These are phyloP conservation scores for Casuarius casuarius DNA, from an alignment of 2,113 vertebrate genomes.

Conservation along the genomic window DNA sequence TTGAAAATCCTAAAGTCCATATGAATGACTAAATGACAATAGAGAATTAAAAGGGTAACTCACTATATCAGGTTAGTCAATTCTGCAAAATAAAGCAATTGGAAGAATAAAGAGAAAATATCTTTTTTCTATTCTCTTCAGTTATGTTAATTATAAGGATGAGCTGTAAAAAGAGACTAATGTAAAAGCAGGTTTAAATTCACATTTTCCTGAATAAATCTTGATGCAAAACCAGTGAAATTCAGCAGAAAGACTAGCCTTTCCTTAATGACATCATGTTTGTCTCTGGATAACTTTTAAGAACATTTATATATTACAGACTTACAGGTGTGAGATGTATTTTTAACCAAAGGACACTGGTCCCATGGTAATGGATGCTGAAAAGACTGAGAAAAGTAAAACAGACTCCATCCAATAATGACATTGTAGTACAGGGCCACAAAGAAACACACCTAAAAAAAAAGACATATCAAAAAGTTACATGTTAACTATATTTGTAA, in stretches of 20 bases:
- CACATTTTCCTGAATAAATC: neutral
- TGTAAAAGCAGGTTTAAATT: neutral
- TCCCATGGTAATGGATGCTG: constrained; percentile 96
- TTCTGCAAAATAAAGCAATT: neutral
- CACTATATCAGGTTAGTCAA: neutral
- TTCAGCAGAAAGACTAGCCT: neutral
- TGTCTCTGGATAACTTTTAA: neutral
- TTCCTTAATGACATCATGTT: neutral
- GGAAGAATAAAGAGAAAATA: neutral
- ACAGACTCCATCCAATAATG: constrained; percentile 97
- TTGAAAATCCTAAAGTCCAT: neutral
- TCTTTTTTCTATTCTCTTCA: neutral
- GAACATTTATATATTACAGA: neutral
- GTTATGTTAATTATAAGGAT: neutral
- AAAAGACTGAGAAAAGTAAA: constrained; percentile 99
- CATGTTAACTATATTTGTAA: neutral
- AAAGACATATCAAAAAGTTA: neutral
- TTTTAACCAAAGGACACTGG: constrained; percentile 94
- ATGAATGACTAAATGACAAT: neutral
- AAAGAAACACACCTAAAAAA: constrained; percentile 91
- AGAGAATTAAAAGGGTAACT: neutral
- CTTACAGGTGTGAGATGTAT: constrained; percentile 89
- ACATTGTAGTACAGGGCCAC: constrained; percentile 99
- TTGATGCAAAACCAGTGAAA: neutral
- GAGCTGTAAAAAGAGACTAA: neutral